phyloP scores from a whole-genome alignment of 2,113 vertebrate species.

The Apodemus sylvaticus region DNA sequence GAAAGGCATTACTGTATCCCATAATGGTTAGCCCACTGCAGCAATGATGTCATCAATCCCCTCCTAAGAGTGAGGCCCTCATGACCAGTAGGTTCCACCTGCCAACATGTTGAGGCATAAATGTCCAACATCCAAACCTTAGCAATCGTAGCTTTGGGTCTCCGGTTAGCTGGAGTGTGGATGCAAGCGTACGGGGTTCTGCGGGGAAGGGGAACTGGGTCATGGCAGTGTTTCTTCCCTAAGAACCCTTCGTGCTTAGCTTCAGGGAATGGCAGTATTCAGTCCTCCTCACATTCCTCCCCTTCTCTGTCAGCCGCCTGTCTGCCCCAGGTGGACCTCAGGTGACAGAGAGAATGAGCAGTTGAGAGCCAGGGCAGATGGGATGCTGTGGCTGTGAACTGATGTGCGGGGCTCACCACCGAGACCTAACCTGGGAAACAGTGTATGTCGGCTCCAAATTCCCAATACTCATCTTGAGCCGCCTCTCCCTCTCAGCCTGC shows the following conservation, averaged over 20 bases:
- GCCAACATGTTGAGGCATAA: background rate
- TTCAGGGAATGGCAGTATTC: background rate
- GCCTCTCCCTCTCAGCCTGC: too few species aligned
- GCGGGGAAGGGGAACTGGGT: rapidly evolving
- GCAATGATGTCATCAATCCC: background rate
- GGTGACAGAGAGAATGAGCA: background rate
- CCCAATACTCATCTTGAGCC: background rate
- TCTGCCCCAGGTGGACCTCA: background rate
- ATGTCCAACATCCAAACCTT: background rate
- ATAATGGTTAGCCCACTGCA: background rate
- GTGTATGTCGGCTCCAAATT: background rate
- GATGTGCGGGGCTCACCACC: background rate
- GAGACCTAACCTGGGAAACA: too few species aligned
- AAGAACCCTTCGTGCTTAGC: too few species aligned
- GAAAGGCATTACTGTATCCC: background rate
- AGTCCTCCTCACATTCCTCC: background rate
- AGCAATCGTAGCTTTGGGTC: background rate
- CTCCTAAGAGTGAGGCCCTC: background rate
- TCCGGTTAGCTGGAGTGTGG: background rate
- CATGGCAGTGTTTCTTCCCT: too few species aligned
- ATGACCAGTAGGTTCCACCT: background rate
- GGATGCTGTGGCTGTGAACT: background rate
- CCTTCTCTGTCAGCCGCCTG: rapidly evolving
- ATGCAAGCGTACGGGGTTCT: too few species aligned
- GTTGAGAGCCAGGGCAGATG: background rate